phyloP scores from a whole-genome alignment of 2,888 invertebrate genomes.

The Spisula subtruncata region DNA sequence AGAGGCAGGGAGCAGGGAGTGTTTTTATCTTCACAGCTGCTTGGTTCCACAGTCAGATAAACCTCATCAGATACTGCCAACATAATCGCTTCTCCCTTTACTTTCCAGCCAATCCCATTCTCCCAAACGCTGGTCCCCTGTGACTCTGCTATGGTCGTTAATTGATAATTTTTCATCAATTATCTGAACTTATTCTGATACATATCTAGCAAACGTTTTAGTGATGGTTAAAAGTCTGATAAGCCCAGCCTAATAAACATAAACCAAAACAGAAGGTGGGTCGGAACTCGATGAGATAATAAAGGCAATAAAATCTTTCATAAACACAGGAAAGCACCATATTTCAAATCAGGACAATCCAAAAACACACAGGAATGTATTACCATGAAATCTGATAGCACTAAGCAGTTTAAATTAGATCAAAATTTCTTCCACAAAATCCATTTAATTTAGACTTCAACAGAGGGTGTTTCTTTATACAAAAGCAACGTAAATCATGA shows the following conservation, averaged over 20 bases:
- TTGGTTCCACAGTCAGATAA: slow-evolving; percentile 11
- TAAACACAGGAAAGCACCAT: neutral
- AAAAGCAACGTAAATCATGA: neutral
- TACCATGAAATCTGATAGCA: slow-evolving; percentile 23
- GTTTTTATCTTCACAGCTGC: slow-evolving; percentile 27
- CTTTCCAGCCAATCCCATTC: slow-evolving; percentile 41
- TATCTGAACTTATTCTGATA: slow-evolving; percentile 20
- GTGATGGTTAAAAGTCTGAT: slow-evolving; percentile 31
- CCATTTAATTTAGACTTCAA: neutral
- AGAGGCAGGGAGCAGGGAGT: slow-evolving; percentile 2
- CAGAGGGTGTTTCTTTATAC: neutral
- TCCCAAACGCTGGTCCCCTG: slow-evolving; percentile 42
- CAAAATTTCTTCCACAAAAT: neutral
- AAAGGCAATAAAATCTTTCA: neutral
- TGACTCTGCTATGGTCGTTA: slow-evolving; percentile 47
- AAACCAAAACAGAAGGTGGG: slow-evolving; percentile 11
- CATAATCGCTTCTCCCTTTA: slow-evolving; percentile 30
- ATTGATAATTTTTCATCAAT: slow-evolving; percentile 56
- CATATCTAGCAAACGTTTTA: slow-evolving; percentile 44
- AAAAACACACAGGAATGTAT: neutral
- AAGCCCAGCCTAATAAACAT: slow-evolving; percentile 48
- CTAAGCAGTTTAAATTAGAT: neutral
- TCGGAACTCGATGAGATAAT: slow-evolving; percentile 4
- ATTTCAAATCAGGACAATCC: slow-evolving; percentile 1
- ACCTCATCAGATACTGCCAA: slow-evolving; percentile 26